These are phyloP conservation scores for Anthonomus grandis DNA, from an alignment of 1,140 invertebrate genomes.

Conservation along the genomic window DNA sequence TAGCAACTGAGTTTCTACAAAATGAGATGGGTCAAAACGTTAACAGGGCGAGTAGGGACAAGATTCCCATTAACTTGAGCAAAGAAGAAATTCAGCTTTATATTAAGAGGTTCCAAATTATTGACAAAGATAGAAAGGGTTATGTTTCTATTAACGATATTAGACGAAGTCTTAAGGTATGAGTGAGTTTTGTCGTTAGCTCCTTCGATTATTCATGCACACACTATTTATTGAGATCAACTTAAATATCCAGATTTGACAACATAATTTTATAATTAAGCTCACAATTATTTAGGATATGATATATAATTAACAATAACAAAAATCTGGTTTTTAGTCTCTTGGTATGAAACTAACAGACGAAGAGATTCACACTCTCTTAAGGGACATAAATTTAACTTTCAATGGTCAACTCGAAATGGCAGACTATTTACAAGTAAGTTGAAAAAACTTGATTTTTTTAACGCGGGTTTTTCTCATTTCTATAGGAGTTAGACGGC, in stretches of 20 bases:
- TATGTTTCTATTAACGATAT: constrained; percentile 98
- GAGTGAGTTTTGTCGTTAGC: not conserved
- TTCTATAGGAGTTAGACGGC: constrained; percentile 81
- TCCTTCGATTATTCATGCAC: no score
- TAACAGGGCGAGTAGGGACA: constrained; percentile 81
- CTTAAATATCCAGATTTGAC: no score
- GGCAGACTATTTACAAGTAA: constrained; percentile 72
- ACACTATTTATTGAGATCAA: no score
- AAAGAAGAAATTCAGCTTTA: constrained; percentile 93
- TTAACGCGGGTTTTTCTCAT: constrained; percentile 27
- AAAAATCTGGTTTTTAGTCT: constrained; percentile 48
- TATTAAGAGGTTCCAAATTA: constrained; percentile 90
- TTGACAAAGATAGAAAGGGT: constrained; percentile 95
- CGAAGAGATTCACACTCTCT: constrained; percentile 61
- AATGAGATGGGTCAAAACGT: constrained; percentile 97
- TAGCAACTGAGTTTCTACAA: constrained; percentile 79
- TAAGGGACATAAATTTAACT: constrained; percentile 63
- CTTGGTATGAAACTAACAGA: constrained; percentile 61
- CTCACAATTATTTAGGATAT: no score
- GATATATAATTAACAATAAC: no score
- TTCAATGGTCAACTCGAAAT: constrained; percentile 71
- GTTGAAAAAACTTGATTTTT: constrained; percentile 25
- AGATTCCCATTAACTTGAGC: constrained; percentile 89
- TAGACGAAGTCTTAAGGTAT: constrained; percentile 87
- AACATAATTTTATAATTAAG: no score